Percentiles rank a stretch among this genome's conserved stretches.
These are phyloP conservation scores for Phrixothrix hirtus DNA, from an alignment of 2,888 invertebrate species.

Conservation along the genomic window DNA sequence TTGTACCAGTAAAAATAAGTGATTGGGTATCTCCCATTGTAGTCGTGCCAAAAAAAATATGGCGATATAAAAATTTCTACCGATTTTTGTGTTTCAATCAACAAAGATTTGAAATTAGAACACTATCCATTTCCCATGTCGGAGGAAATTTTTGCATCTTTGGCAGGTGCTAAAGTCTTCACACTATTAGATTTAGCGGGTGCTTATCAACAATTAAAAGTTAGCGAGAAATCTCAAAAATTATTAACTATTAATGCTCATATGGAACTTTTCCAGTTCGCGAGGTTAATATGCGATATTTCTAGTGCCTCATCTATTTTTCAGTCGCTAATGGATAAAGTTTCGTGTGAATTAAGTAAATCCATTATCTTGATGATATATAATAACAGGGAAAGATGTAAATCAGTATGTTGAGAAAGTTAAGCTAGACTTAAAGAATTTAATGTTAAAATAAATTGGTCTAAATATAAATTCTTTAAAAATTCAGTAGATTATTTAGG, in stretches of 20 bases:
- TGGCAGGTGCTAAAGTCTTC: constrained; percentile 36
- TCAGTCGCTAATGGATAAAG: constrained; percentile 11
- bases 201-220: constrained; percentile 36
- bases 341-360: constrained; percentile 8
- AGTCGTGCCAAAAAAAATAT: no score
- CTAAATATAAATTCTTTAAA: constrained; percentile 32
- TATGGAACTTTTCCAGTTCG: constrained; percentile 25
- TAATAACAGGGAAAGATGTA: not conserved
- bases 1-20: not conserved
- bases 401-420: not conserved
- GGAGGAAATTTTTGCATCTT: constrained; percentile 39
- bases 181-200: constrained; percentile 34
- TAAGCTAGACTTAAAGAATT: constrained; percentile 16
- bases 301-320: not conserved
- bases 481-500: constrained; percentile 33
- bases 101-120: constrained; percentile 33
- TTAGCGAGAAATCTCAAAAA: constrained; percentile 25
- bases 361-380: constrained; percentile 19
- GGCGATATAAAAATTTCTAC: not conserved
- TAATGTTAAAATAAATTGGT: constrained; percentile 33
- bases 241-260: constrained; percentile 38
- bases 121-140: constrained; percentile 41
- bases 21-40: not conserved
- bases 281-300: not conserved
- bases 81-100: constrained; percentile 21